A percentile compares a stretch with the other conserved stretches of the same genome.
Evolutionary conservation across 2,113 vertebrate genomes (phyloP).

Genomic region (Trochalopteron elliotii): DNA sequence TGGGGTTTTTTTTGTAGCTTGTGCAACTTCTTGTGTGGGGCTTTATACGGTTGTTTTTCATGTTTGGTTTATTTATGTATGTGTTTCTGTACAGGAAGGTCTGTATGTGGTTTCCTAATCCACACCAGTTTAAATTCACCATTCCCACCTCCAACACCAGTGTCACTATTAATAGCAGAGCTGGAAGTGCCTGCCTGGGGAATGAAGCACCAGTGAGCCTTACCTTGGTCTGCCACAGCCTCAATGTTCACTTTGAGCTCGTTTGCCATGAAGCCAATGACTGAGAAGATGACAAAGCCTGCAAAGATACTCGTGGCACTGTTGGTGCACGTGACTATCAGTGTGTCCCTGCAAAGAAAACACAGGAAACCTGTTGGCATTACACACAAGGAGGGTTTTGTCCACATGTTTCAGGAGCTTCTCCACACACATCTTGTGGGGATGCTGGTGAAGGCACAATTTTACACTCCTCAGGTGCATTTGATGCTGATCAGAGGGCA

Average conservation of each 20-base stretch:
- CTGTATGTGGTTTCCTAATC: not conserved
- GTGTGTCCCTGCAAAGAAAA: conserved; percentile 84
- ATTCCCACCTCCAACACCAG: not conserved
- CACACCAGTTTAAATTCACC: not conserved
- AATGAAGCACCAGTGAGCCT: rapidly evolving
- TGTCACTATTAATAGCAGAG: not conserved
- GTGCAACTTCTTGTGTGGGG: too few species aligned
- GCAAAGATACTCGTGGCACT: conserved; percentile 98
- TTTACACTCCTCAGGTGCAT: not conserved
- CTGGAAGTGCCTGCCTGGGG: not conserved
- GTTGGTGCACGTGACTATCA: conserved; percentile 96
- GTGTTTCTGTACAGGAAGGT: not conserved
- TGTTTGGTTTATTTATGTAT: too few species aligned
- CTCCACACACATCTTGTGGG: not conserved
- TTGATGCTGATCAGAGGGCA: too few species aligned
- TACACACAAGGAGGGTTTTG: not conserved
- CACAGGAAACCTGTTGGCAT: not conserved
- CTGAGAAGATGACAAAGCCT: conserved; percentile 98
- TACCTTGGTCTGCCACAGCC: conserved; percentile 97
- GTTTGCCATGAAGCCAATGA: conserved; percentile 99
- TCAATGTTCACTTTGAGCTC: conserved; percentile 97
- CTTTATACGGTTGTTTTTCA: too few species aligned
- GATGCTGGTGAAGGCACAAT: not conserved
- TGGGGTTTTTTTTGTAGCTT: too few species aligned
- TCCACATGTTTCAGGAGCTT: rapidly evolving